Evolutionary conservation across 2,113 vertebrate genomes (phyloP).

Genomic region (Cyprinus carpio): DNA sequence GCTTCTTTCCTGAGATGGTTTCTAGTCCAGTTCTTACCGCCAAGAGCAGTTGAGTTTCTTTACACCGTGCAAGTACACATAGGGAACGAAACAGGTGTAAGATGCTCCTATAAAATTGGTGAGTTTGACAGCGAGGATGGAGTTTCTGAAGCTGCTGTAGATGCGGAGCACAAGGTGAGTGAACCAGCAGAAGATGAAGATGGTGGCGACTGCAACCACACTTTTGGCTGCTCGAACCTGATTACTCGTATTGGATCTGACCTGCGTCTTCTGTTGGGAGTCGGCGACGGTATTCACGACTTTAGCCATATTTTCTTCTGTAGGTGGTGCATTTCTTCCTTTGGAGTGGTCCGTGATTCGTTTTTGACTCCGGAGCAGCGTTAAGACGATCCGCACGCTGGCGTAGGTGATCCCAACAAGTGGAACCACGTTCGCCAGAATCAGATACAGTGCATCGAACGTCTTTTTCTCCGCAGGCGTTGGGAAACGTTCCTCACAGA

Average conservation of each 20-base stretch:
- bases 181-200: conserved; percentile 77
- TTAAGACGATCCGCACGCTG: conserved; percentile 70
- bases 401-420: conserved; percentile 65
- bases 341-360: conserved; percentile 57
- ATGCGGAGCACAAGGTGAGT: conserved; percentile 72
- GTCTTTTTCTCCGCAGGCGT: conserved; percentile 27
- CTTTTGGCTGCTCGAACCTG: conserved; percentile 76
- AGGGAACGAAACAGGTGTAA: conserved; percentile 64
- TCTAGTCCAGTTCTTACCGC: conserved; percentile 35
- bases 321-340: neutral
- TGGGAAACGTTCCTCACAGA: conserved; percentile 65
- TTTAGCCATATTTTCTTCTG: neutral
- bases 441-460: conserved; percentile 69
- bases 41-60: conserved; percentile 70
- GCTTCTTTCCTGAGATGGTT: no score
- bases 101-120: conserved; percentile 71
- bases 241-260: conserved; percentile 52
- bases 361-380: conserved; percentile 64
- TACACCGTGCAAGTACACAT: conserved; percentile 73
- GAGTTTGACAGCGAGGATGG: conserved; percentile 63
- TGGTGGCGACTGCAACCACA: conserved; percentile 72
- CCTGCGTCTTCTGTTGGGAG: conserved; percentile 20
- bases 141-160: conserved; percentile 66
- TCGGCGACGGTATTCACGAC: conserved; percentile 5
- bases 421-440: conserved; percentile 69